Percentiles rank a stretch among this genome's conserved stretches.
Conservation (phyloP, 2,888 invertebrate species). For the Perizoma affinitatum region DNA sequence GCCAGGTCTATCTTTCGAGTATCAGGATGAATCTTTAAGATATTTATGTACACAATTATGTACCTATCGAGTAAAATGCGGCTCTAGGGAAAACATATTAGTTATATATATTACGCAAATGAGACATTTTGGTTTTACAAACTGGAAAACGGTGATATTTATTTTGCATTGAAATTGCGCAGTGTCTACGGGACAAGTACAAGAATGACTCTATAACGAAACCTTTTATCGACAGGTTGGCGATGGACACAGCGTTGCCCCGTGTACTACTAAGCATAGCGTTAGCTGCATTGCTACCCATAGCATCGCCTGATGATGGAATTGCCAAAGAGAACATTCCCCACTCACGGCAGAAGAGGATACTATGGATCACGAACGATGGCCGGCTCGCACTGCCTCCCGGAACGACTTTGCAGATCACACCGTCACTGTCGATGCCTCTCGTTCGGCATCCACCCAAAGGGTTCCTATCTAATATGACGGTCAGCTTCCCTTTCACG, state of each 20-base stretch:
- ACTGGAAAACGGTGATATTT: too few species aligned
- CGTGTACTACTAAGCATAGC: conserved; percentile 76
- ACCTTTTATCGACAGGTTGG: conserved; percentile 50
- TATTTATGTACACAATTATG: too few species aligned
- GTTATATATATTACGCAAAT: too few species aligned
- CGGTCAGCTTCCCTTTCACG: conserved; percentile 92
- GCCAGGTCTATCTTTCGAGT: too few species aligned
- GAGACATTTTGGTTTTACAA: too few species aligned
- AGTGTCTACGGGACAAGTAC: too few species aligned
- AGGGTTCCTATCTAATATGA: conserved; percentile 93
- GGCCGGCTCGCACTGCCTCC: conserved; percentile 93
- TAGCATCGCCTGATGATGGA: conserved; percentile 65
- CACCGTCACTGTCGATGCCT: conserved; percentile 92
- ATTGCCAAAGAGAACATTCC: conserved; percentile 74
- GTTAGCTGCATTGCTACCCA: conserved; percentile 71
- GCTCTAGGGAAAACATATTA: too few species aligned
- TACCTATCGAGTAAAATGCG: too few species aligned
- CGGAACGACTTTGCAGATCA: conserved; percentile 90
- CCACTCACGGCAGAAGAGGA: conserved; percentile 91
- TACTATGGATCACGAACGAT: conserved; percentile 94
- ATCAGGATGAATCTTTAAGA: too few species aligned
- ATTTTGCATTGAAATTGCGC: too few species aligned
- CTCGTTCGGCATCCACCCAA: conserved; percentile 93
- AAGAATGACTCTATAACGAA: too few species aligned
- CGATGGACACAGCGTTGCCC: conserved; percentile 75